phyloP scores from a whole-genome alignment of 2,888 invertebrate species.

The Caradrina kadenii region DNA sequence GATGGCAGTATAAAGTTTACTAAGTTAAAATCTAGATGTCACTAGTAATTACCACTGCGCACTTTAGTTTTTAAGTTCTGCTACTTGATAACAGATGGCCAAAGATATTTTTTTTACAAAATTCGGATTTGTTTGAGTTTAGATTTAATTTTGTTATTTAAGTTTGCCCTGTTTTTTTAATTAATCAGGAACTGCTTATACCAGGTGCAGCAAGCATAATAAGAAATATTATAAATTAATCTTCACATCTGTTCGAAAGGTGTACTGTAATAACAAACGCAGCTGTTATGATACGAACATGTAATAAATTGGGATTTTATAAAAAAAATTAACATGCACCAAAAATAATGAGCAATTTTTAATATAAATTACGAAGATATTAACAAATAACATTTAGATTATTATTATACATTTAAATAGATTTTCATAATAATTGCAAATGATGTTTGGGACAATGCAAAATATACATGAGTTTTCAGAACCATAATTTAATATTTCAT shows the following conservation, averaged over 20 bases:
- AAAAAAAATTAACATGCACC: neutral
- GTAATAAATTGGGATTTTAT: conserved; percentile 17
- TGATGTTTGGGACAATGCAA: too few species aligned
- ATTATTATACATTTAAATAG: too few species aligned
- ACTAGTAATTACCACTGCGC: neutral
- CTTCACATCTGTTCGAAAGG: conserved; percentile 25
- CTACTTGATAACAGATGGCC: conserved; percentile 47
- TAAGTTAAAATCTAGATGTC: conserved; percentile 32
- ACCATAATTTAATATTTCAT: too few species aligned
- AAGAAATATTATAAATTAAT: neutral
- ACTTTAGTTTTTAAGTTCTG: neutral
- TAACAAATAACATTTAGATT: too few species aligned
- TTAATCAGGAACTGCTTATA: too few species aligned
- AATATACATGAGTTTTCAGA: too few species aligned
- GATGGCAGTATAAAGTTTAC: conserved; percentile 25
- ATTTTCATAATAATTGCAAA: neutral
- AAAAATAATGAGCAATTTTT: neutral
- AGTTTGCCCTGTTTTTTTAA: rapidly evolving
- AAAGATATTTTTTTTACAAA: neutral
- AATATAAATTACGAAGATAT: too few species aligned
- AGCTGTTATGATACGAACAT: conserved; percentile 20
- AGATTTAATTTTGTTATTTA: neutral
- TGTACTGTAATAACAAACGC: conserved; percentile 22
- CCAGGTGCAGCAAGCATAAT: conserved; percentile 5
- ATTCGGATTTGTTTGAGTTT: neutral